Percentiles rank a stretch among this genome's conserved stretches.
phyloP scores from a whole-genome alignment of 2,888 invertebrate genomes.

The Sminthurinus aureus region DNA sequence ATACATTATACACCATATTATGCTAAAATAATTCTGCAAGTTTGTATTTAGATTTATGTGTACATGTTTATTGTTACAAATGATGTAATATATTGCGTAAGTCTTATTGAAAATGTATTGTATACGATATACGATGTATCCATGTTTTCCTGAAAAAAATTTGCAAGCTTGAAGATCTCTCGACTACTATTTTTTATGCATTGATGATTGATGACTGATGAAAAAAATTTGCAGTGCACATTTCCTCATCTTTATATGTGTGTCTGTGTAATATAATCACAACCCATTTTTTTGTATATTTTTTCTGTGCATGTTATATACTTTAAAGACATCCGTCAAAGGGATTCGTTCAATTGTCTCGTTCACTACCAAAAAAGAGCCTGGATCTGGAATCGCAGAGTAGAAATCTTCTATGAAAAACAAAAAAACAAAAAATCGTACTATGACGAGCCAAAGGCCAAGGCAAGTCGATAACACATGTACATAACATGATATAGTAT shows the following conservation, averaged over 20 bases:
- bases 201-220: too few relatives aligned
- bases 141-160: too few relatives aligned
- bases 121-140: too few relatives aligned
- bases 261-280: constrained; percentile 29
- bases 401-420: constrained; percentile 6
- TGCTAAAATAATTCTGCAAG: too few relatives aligned
- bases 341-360: constrained; percentile 86
- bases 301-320: constrained; percentile 45
- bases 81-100: too few relatives aligned
- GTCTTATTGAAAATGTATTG: too few relatives aligned
- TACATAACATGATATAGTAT: too few relatives aligned
- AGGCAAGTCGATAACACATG: neutral
- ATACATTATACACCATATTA: too few relatives aligned
- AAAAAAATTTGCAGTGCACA: neutral
- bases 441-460: neutral
- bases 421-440: neutral
- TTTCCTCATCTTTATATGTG: neutral
- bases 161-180: too few relatives aligned
- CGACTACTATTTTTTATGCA: too few relatives aligned
- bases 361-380: constrained; percentile 74
- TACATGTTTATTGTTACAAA: too few relatives aligned
- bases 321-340: constrained; percentile 82
- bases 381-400: constrained; percentile 61
- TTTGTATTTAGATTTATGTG: too few relatives aligned
- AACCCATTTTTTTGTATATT: constrained; percentile 42